A percentile compares a stretch with the other conserved stretches of the same genome.
Conservation (phyloP, 2,113 vertebrate genomes). For the Colossoma macropomum region DNA sequence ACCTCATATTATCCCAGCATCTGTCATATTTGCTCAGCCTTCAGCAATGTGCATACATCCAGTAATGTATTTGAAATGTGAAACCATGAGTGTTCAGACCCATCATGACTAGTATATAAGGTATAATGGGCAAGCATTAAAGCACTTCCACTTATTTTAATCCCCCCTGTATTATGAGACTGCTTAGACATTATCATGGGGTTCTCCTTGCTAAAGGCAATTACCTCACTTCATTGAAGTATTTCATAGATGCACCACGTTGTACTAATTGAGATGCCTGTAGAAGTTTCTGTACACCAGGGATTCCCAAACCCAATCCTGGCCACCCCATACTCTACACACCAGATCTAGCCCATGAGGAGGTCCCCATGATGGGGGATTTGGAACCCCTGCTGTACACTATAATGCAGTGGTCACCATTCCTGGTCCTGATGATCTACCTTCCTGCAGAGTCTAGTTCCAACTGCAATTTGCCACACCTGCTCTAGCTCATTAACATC, state of each 20-base stretch:
- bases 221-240: background rate
- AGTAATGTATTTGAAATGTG: background rate
- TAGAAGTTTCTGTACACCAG: no score
- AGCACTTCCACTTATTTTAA: background rate
- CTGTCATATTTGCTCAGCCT: background rate
- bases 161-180: background rate
- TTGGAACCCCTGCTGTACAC: no score
- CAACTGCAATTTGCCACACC: no score
- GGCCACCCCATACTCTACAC: no score
- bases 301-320: no score
- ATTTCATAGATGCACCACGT: background rate
- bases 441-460: no score
- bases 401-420: no score
- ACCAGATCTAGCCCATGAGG: no score
- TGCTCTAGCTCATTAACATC: no score
- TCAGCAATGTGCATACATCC: background rate
- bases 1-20: background rate
- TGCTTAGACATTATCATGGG: background rate
- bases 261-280: no score
- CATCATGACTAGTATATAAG: background rate
- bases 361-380: no score
- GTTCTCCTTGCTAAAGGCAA: background rate
- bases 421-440: no score
- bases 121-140: background rate
- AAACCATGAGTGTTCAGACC: background rate